Conservation (phyloP, 2,888 invertebrate species). For the Axea sp. region DNA sequence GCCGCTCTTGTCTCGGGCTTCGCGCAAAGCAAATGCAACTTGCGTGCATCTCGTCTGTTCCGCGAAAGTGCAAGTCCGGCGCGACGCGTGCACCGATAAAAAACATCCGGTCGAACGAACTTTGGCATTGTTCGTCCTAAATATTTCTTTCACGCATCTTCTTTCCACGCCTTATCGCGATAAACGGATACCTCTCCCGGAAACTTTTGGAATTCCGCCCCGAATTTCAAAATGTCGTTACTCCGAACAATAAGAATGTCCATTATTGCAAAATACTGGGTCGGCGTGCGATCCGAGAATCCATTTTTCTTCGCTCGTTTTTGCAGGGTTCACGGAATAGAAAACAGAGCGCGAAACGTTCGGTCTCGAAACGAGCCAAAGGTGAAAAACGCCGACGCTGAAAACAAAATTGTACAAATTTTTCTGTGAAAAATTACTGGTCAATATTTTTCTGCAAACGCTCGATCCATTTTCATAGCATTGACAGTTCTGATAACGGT, state of each 20-base stretch:
- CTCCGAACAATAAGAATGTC: slow-evolving; percentile 45
- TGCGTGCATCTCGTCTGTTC: slow-evolving; percentile 14
- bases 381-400: slow-evolving; percentile 23
- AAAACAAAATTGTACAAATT: too few relatives aligned
- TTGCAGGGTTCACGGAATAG: slow-evolving; percentile 16
- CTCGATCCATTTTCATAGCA: too few relatives aligned
- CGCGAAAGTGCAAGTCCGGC: slow-evolving; percentile 24
- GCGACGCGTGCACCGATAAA: slow-evolving; percentile 32
- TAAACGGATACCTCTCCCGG: slow-evolving; percentile 33
- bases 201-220: slow-evolving; percentile 30
- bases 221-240: slow-evolving; percentile 22
- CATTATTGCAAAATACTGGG: slow-evolving; percentile 50
- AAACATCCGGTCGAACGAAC: slow-evolving; percentile 41
- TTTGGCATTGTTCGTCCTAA: slow-evolving; percentile 41
- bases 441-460: too few relatives aligned
- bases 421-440: too few relatives aligned
- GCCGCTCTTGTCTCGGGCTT: slow-evolving; percentile 1
- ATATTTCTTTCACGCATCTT: slow-evolving; percentile 49
- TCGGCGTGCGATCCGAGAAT: slow-evolving; percentile 31
- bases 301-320: slow-evolving; percentile 30
- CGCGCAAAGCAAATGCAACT: slow-evolving; percentile 53
- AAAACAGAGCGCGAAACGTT: slow-evolving; percentile 13
- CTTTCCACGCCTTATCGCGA: slow-evolving; percentile 1
- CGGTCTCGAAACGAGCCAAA: slow-evolving; percentile 11
- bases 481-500: too few relatives aligned